Base-by-base conservation (phyloP, 2,797 vertebrate genomes). In the Gambelia wislizenii region DNA sequence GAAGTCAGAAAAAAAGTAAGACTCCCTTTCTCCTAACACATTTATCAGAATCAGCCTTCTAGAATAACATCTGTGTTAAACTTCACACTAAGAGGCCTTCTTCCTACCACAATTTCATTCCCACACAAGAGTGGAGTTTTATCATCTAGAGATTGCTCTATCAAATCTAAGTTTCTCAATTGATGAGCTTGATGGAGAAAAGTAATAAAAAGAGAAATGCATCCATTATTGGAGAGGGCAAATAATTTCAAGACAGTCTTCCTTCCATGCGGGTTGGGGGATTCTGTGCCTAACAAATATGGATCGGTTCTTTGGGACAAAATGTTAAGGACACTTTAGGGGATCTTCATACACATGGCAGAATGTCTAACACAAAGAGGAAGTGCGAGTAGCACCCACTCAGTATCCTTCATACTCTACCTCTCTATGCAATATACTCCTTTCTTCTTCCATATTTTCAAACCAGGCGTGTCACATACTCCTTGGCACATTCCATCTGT, bases 1-100 rank as follows among this genome's bases (percentile, higher is more conserved):
- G 52, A 64, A 89, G n/a, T 47, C 39, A 44, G 1, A 74, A 18
- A 75, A 59, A 47, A 6, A 4, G 1, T 33, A 72, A 1, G 83
- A 79, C 83, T 89, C 5, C 3, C 18, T 77, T 91, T 86, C 18
- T 78, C 14, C 9, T 88, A 27, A 77, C 76, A 27, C 83, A 8
- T 89, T 42, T 36, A 25, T 0, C 0, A 84, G 22, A 9, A 86
- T 64, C 67, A 22, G 0, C 42, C 59, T 64, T 79, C 54, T 8
- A 12, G 76, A 91, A 79, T 47, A 69, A 20, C 12, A 59, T 59
- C 70, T 75, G 36, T 84, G 33, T 86, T 77, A 76, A 18, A 2
- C 39, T 61, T 76, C 16, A 64, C 56, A 59, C 42, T 10, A 86
- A 67, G 33, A 67, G 64, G 3, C 30, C 64, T 67, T 67, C 20